Conservation (phyloP, 2,888 invertebrate species). For the Dynastes grantii region DNA sequence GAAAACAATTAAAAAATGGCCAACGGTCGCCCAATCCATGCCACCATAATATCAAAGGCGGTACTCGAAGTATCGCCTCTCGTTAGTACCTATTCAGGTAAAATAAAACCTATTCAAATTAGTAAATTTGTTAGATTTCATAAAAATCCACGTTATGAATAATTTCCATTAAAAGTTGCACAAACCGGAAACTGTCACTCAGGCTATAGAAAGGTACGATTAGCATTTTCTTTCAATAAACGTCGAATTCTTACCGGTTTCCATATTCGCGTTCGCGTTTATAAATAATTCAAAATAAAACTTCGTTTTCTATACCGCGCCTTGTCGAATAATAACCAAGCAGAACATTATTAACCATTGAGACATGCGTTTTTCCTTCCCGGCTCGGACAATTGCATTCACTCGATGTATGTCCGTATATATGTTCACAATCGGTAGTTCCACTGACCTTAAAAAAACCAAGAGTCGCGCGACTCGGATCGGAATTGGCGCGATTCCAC, state of each 20-base stretch:
- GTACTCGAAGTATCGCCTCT: too few relatives aligned
- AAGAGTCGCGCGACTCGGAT: constrained; percentile 32
- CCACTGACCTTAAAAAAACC: constrained; percentile 42
- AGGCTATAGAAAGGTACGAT: too few relatives aligned
- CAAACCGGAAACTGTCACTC: too few relatives aligned
- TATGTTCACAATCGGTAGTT: constrained; percentile 25
- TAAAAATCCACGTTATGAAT: too few relatives aligned
- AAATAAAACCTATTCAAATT: too few relatives aligned
- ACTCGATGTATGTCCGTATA: neutral
- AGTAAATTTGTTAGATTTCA: too few relatives aligned
- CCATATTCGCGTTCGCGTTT: neutral
- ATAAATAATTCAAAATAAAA: constrained; percentile 38
- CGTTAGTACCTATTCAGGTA: too few relatives aligned
- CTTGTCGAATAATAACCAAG: neutral
- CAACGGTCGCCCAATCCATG: too few relatives aligned
- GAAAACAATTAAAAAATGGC: too few relatives aligned
- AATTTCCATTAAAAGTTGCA: too few relatives aligned
- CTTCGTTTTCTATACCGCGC: constrained; percentile 27
- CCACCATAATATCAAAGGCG: too few relatives aligned
- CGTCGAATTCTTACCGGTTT: neutral
- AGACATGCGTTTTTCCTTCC: constrained; percentile 25
- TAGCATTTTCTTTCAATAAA: neutral
- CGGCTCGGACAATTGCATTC: neutral
- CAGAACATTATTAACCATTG: constrained; percentile 18
- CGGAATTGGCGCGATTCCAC: constrained; percentile 17